Evolutionary conservation across 2,113 vertebrate genomes (phyloP).

Genomic region (Ptilonorhynchus violaceus): DNA sequence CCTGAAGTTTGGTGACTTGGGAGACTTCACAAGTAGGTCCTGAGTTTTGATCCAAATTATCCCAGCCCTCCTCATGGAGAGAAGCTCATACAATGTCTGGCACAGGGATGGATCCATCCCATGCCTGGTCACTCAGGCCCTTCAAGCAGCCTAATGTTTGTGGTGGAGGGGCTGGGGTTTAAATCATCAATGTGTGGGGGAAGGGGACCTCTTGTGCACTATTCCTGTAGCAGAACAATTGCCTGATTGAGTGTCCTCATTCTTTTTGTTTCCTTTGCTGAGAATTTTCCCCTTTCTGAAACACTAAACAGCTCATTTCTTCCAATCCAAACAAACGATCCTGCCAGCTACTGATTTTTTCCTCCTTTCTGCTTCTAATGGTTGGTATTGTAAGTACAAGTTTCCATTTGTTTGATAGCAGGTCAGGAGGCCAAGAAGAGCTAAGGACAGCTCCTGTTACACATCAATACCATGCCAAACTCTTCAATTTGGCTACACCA

Average conservation of each 20-base stretch:
- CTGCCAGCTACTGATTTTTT: not conserved
- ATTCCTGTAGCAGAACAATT: not conserved
- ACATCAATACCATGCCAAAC: not conserved
- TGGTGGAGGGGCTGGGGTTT: not conserved
- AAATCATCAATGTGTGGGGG: accelerated
- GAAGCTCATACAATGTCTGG: not conserved
- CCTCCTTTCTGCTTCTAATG: not conserved
- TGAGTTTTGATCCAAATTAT: not conserved
- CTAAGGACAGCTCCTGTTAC: not conserved
- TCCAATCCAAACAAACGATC: constrained; percentile 24
- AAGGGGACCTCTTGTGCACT: not conserved
- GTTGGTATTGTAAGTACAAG: not conserved
- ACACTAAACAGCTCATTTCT: not conserved
- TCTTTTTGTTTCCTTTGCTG: not conserved
- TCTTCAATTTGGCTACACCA: not conserved
- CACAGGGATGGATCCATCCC: not conserved
- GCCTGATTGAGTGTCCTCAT: not conserved
- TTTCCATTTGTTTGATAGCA: not conserved
- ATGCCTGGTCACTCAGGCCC: not conserved
- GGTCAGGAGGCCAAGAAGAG: constrained; percentile 7
- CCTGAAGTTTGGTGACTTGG: not conserved
- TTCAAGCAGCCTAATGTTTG: not conserved
- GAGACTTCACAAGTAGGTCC: not conserved
- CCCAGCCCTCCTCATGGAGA: not conserved
- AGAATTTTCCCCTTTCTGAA: constrained; percentile 4